Conservation (phyloP, 2,888 invertebrate genomes). For the Vanessa cardui region DNA sequence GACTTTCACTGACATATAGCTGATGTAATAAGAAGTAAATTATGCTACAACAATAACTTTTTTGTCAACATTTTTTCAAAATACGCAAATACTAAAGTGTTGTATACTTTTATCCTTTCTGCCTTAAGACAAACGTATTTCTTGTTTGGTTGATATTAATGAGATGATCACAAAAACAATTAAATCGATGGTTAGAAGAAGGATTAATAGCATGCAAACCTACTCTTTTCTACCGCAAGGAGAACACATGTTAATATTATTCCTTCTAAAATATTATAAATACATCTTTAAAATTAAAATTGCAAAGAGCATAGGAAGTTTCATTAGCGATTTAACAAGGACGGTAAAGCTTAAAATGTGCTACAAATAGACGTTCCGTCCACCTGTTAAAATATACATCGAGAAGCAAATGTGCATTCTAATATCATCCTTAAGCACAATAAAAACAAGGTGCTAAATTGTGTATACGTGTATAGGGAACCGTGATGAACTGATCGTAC, state of each 20-base stretch:
- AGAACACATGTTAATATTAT: background rate
- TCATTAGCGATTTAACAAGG: conserved; percentile 3
- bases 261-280: background rate
- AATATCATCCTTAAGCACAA: background rate
- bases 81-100: too few relatives aligned
- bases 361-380: conserved; percentile 2
- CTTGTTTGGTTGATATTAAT: too few relatives aligned
- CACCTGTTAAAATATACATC: conserved; percentile 9
- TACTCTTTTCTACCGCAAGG: too few relatives aligned
- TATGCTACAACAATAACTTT: too few relatives aligned
- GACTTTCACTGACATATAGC: too few relatives aligned
- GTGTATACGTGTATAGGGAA: background rate
- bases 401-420: background rate
- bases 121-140: too few relatives aligned
- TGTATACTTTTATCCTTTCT: too few relatives aligned
- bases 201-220: too few relatives aligned
- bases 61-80: too few relatives aligned
- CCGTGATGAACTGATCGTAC: background rate
- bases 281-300: background rate
- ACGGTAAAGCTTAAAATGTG: conserved; percentile 4
- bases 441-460: background rate
- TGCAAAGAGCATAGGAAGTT: background rate
- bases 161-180: too few relatives aligned
- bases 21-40: too few relatives aligned
- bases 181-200: too few relatives aligned